Conservation (phyloP, 2,888 invertebrate species). For the Hermaeophaga mercurialis region DNA sequence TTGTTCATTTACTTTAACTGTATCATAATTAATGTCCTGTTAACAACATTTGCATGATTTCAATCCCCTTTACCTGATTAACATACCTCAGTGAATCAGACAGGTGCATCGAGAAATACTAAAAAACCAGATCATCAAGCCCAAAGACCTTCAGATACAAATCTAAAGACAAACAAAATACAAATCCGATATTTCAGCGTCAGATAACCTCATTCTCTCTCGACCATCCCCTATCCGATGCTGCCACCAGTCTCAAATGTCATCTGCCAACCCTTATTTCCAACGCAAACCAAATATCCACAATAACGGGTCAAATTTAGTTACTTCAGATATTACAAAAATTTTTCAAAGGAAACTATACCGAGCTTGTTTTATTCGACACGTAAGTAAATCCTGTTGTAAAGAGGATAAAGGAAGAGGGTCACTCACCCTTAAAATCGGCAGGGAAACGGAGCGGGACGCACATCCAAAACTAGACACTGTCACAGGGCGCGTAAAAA, state of each 20-base stretch:
- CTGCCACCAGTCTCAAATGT: conserved; percentile 21
- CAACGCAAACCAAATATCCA: not conserved
- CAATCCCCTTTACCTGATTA: conserved; percentile 1
- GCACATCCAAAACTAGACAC: conserved; percentile 28
- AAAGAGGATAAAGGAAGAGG: conserved; percentile 35
- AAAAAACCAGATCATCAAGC: conserved; percentile 15
- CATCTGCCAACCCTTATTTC: conserved; percentile 15
- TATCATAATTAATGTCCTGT: too few species aligned
- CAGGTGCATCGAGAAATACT: conserved; percentile 9
- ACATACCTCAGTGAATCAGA: conserved; percentile 11
- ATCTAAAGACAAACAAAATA: too few species aligned
- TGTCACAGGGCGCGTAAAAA: conserved; percentile 35
- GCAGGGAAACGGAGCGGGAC: conserved; percentile 20
- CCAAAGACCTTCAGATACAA: conserved; percentile 6
- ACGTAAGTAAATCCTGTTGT: too few species aligned
- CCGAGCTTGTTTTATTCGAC: too few species aligned
- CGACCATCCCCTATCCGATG: conserved; percentile 20
- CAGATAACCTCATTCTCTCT: conserved; percentile 15
- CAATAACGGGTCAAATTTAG: too few species aligned
- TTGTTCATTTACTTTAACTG: too few species aligned
- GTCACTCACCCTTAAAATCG: conserved; percentile 39
- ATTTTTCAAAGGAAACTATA: too few species aligned
- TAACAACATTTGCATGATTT: not conserved
- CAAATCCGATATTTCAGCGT: conserved; percentile 20
- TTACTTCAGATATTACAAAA: too few species aligned